These are phyloP conservation scores for Brachyptera risi DNA, from an alignment of 2,888 invertebrate species.

Conservation along the genomic window DNA sequence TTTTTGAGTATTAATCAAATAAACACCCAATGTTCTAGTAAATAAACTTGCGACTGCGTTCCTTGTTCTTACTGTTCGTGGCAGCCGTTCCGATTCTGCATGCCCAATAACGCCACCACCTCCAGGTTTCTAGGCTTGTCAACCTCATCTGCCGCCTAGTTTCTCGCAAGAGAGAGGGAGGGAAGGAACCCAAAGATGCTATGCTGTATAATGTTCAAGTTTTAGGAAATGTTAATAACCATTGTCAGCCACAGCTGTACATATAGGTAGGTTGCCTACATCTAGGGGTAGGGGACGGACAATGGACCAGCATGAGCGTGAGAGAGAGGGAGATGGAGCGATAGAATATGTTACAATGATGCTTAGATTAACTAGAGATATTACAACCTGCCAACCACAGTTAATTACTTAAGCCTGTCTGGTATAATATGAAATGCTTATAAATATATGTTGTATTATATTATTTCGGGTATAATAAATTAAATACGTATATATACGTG, in stretches of 20 bases:
- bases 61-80: too few relatives aligned
- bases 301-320: slow-evolving; percentile 3
- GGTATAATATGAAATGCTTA: background rate
- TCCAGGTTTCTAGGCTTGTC: too few relatives aligned
- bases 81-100: too few relatives aligned
- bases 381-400: slow-evolving; percentile 11
- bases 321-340: background rate
- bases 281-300: background rate
- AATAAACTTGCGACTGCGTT: too few relatives aligned
- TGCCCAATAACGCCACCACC: too few relatives aligned
- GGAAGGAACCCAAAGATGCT: background rate
- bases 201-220: background rate
- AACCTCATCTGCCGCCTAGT: background rate
- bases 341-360: background rate
- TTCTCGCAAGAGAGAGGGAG: background rate
- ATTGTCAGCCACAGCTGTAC: slow-evolving; percentile 9
- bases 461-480: slow-evolving; percentile 28
- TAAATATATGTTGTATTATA: slow-evolving; percentile 7
- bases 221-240: slow-evolving; percentile 7
- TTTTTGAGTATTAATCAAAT: too few relatives aligned
- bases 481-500: slow-evolving; percentile 30
- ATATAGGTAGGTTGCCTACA: background rate
- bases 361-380: slow-evolving; percentile 16
- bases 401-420: slow-evolving; percentile 16
- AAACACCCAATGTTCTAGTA: too few relatives aligned